Evolutionary conservation across 2,113 vertebrate genomes (phyloP), one percentile per base, ranked within the genome.

Genomic region (Girardinichthys multiradiatus): DNA sequence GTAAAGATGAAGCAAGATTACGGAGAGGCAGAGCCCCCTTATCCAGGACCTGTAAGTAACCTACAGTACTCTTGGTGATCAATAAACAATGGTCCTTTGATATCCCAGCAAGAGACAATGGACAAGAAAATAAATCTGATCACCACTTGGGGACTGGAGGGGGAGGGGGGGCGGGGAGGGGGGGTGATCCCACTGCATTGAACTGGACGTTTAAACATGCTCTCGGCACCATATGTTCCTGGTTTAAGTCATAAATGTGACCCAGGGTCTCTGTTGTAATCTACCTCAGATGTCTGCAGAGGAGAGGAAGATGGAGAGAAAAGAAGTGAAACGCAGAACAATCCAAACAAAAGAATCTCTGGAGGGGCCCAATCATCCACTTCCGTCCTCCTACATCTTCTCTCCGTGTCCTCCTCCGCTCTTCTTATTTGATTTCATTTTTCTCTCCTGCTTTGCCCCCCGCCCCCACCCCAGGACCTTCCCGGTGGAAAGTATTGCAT

Each of bases 111-210:
- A 91, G 93, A 94, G 89, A 93, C 94, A 93, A 91, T 80, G 87
- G 81, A 91, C 91, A 93, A 92, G 91, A 94, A 94, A 94, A 94
- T 92, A 94, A 93, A 93, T 93, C 70, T 92, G 92, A 93, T 90
- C 92, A 91, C 87, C 90, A 82, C 87, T 93, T 81, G 6, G 87
- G 90, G 92, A 90, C 80, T 82, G 13, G 86, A 76, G 92, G 10
- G 60, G 94, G 93, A 91, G 86, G 74, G 92, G 10, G 60, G 94
- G 93, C 91, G 10, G 60, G 94, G 93, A 91, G n/a, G n/a, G n/a
- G n/a, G n/a, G n/a, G n/a, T n/a, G 93, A 92, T 93, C 90, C 90
- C 88, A 90, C 87, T 70, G 81, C 78, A 89, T 68, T 54, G 79
- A 82, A 81, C 81, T 83, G 77, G 76, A 85, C 39, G 21, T 68